Percentiles rank a stretch among this genome's conserved stretches.
Evolutionary conservation across 2,888 invertebrate species (phyloP).

Genomic region (Drosophila recens): DNA sequence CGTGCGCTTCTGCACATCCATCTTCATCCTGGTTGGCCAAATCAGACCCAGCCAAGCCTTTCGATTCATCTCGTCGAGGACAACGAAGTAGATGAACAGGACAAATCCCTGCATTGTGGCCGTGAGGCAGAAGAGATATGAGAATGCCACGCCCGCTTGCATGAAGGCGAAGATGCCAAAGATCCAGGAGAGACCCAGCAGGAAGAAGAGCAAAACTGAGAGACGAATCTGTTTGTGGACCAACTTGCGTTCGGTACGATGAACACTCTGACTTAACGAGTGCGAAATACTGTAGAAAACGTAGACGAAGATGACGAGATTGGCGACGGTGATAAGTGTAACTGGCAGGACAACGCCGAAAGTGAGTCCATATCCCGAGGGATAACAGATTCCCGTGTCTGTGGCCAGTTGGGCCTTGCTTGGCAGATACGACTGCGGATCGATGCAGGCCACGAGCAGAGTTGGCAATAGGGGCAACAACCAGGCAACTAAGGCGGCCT

Average conservation of each 20-base stretch:
- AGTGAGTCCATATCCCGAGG: conserved; percentile 86
- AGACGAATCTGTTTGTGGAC: conserved; percentile 86
- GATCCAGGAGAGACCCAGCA: conserved; percentile 88
- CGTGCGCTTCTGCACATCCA: conserved; percentile 44
- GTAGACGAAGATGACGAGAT: conserved; percentile 87
- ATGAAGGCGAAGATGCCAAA: conserved; percentile 87
- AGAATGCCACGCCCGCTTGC: conserved; percentile 86
- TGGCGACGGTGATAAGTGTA: conserved; percentile 86
- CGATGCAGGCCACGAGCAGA: conserved; percentile 84
- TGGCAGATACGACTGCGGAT: conserved; percentile 86
- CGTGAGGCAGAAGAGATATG: conserved; percentile 88
- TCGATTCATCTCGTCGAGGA: conserved; percentile 86
- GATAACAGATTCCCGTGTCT: conserved; percentile 86
- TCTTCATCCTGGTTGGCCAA: conserved; percentile 39
- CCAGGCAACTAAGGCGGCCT: conserved; percentile 89
- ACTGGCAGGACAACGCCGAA: conserved; percentile 87
- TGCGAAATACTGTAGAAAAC: conserved; percentile 83
- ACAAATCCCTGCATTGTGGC: conserved; percentile 88
- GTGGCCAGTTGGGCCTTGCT: conserved; percentile 54
- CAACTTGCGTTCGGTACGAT: conserved; percentile 59
- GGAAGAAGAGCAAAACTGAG: conserved; percentile 87
- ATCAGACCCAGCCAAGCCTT: conserved; percentile 52
- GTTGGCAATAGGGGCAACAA: conserved; percentile 87
- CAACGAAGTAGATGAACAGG: conserved; percentile 87
- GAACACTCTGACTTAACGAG: conserved; percentile 85